phyloP scores from a whole-genome alignment of 2,888 invertebrate genomes.

The Melieria picta region DNA sequence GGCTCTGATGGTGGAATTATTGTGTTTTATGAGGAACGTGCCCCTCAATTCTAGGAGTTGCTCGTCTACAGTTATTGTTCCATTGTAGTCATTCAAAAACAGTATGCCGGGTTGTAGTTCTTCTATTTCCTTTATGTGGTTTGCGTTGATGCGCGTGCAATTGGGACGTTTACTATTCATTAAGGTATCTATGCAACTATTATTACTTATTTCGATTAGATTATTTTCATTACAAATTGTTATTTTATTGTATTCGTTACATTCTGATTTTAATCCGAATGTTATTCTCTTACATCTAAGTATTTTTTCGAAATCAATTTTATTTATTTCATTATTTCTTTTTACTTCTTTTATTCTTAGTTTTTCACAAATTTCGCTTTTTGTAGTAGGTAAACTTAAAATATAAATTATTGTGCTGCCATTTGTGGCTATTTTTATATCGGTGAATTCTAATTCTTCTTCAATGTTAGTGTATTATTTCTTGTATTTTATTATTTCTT shows the following conservation, averaged over 20 bases:
- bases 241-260: conserved; percentile 1
- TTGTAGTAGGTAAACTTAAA: background rate
- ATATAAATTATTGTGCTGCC: conserved; percentile 1
- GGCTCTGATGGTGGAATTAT: conserved; percentile 4
- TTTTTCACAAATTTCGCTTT: conserved; percentile 19
- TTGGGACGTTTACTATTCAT: conserved; percentile 12
- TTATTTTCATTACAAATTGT: conserved; percentile 13
- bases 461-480: background rate
- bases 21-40: background rate
- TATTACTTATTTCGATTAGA: conserved; percentile 18
- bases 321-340: too few relatives aligned
- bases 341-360: background rate
- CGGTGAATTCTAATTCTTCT: conserved; percentile 22
- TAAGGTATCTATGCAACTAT: conserved; percentile 9
- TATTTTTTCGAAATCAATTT: background rate
- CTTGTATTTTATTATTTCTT: too few relatives aligned
- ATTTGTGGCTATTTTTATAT: conserved; percentile 14
- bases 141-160: conserved; percentile 15
- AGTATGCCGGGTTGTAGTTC: conserved; percentile 17
- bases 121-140: conserved; percentile 20
- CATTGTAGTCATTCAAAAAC: conserved; percentile 21
- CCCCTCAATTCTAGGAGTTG: background rate
- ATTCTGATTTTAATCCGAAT: background rate
- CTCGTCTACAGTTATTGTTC: background rate
- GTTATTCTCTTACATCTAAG: background rate